These are phyloP conservation scores for Actenoides hombroni DNA, from an alignment of 2,113 vertebrate genomes.

Conservation along the genomic window DNA sequence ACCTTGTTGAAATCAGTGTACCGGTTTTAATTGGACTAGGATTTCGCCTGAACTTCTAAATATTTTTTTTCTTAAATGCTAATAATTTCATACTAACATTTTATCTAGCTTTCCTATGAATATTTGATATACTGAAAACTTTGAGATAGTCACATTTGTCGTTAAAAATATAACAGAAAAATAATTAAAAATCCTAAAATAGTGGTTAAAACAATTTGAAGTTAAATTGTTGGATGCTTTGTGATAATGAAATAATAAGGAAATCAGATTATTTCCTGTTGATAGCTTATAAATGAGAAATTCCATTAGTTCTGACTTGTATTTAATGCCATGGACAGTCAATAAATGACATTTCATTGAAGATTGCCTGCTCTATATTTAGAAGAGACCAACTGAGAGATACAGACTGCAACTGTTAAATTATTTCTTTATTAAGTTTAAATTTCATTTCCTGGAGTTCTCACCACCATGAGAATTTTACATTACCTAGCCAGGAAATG, in stretches of 20 bases:
- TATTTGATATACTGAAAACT: not conserved
- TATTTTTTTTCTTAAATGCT: too few relatives aligned
- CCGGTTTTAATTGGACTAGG: not conserved
- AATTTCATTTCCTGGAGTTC: not conserved
- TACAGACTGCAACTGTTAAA: not conserved
- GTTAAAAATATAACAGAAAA: not conserved
- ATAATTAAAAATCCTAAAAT: not conserved
- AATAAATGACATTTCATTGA: conserved; percentile 13
- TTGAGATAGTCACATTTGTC: not conserved
- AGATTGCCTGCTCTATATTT: not conserved
- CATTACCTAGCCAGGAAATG: not conserved
- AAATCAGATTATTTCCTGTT: not conserved
- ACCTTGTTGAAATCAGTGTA: not conserved
- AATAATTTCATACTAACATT: not conserved
- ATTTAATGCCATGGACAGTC: not conserved
- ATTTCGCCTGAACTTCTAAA: not conserved
- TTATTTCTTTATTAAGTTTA: not conserved
- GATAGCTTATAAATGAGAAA: not conserved
- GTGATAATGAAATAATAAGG: not conserved
- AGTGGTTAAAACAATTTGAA: not conserved
- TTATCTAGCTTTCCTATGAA: not conserved
- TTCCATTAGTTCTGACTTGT: not conserved
- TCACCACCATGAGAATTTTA: not conserved
- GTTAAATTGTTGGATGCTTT: not conserved
- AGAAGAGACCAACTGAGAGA: not conserved